Base-by-base conservation (phyloP, 1,140 invertebrate species). In the Samia ricini region DNA sequence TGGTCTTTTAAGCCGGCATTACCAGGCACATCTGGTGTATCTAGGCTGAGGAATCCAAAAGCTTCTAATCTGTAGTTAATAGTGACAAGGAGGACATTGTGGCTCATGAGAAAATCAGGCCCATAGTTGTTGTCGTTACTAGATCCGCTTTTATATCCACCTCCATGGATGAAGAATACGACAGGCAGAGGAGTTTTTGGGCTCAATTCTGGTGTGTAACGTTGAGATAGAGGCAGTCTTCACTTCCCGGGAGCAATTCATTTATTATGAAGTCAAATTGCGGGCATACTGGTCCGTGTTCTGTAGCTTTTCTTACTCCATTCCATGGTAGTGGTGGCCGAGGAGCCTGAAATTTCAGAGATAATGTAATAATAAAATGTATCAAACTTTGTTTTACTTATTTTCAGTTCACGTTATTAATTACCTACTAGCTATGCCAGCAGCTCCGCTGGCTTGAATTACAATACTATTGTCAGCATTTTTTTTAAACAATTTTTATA, bases 1-100 rank as follows among this genome's bases (percentile, higher is more conserved):
- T 86, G 83, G 36, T 83, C 77, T 69, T 85, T 84, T 52, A 89
- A 54, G 0, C 78, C 76, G 49, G 87, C 83, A 55, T 91, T 83
- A 18, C 86, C 83, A 26, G 89, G 88, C 8, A 83, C 82, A 50
- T 81, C 90, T 15, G 76, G 70, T 21, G 83, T 87, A 18, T 92
- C 90, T 0, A 92, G 66, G 2, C 90, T 91, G 0, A 94, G 76
- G 61, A 89, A 88, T 68, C 93, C 93, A 5, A 94, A 85, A 21
- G 91, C 82, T 58, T 93, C 93, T 1, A 95, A 77, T 58, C 95
- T 91, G 82, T 96, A 96, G 76, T 95, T 95, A 1, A 95, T 83
- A 1, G 93, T 93, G 0, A 96, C 93, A 0, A 95, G 60, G 12
- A 96, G 82, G 0, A 95, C 83, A 58, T 93, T 91, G 75, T 95